A percentile compares a stretch with the other conserved stretches of the same genome.
phyloP scores from a whole-genome alignment of 2,797 vertebrate genomes.

The Varecia variegata region DNA sequence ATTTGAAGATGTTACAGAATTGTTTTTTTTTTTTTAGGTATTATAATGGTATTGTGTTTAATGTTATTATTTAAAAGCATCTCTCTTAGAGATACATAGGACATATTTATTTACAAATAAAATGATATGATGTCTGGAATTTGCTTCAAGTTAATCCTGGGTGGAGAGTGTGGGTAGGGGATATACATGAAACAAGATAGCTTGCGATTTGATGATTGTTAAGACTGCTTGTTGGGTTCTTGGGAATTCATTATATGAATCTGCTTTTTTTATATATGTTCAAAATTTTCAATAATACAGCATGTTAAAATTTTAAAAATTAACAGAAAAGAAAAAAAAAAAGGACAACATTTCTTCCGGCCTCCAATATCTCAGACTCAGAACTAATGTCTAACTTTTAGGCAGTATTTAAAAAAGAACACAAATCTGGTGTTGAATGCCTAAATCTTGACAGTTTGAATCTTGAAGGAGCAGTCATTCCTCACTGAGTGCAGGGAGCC shows the following conservation, averaged over 20 bases:
- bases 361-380: not conserved
- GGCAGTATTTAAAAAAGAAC: slow-evolving; percentile 27
- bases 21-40: not conserved
- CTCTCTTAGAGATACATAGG: not conserved
- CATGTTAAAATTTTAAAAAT: not conserved
- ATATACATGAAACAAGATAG: not conserved
- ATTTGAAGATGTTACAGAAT: not conserved
- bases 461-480: not conserved
- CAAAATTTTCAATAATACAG: slow-evolving; percentile 10
- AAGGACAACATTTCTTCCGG: not conserved
- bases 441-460: not conserved
- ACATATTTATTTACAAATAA: slow-evolving; percentile 41
- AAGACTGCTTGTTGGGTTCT: not conserved
- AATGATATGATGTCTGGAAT: not conserved
- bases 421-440: not conserved
- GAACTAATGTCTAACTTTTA: not conserved
- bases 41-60: not conserved
- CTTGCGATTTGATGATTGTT: not conserved
- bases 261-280: not conserved
- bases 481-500: not conserved
- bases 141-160: slow-evolving; percentile 22
- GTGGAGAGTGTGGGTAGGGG: not conserved
- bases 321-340: not conserved
- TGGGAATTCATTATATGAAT: not conserved
- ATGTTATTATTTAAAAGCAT: not conserved